Conservation (phyloP, 2,113 vertebrate species). For the Peromyscus polionotus region DNA sequence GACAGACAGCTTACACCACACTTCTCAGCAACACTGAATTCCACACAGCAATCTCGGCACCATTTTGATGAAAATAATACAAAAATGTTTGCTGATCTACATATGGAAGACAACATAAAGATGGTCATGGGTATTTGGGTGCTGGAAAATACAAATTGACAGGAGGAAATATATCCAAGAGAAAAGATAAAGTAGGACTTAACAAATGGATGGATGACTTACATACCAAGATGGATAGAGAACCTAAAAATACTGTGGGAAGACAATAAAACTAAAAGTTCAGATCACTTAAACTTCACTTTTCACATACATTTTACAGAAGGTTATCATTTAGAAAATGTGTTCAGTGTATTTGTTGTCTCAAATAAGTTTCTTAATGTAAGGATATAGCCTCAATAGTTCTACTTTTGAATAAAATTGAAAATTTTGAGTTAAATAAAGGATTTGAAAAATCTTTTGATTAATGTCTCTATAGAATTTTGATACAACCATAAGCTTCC, state of each 20-base stretch:
- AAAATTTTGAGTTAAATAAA: constrained; percentile 11
- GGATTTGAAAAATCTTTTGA: neutral
- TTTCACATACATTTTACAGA: neutral
- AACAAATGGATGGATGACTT: neutral
- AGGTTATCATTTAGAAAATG: neutral
- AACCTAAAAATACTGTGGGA: neutral
- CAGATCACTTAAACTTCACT: neutral
- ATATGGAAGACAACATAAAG: neutral
- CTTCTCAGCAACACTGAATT: neutral
- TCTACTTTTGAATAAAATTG: neutral
- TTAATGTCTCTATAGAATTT: neutral
- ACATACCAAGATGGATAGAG: neutral
- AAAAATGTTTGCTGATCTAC: neutral
- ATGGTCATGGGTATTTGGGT: neutral
- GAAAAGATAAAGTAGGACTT: neutral
- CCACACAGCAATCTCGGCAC: neutral
- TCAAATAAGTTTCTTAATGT: neutral
- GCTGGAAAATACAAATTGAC: neutral
- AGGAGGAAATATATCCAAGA: neutral
- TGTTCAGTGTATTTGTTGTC: neutral
- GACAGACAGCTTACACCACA: neutral
- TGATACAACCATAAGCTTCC: neutral
- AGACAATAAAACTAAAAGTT: neutral
- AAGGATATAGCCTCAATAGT: neutral
- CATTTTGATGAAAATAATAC: constrained; percentile 3